These are phyloP conservation scores for Maniola hyperantus DNA, from an alignment of 2,888 invertebrate genomes.

Conservation along the genomic window DNA sequence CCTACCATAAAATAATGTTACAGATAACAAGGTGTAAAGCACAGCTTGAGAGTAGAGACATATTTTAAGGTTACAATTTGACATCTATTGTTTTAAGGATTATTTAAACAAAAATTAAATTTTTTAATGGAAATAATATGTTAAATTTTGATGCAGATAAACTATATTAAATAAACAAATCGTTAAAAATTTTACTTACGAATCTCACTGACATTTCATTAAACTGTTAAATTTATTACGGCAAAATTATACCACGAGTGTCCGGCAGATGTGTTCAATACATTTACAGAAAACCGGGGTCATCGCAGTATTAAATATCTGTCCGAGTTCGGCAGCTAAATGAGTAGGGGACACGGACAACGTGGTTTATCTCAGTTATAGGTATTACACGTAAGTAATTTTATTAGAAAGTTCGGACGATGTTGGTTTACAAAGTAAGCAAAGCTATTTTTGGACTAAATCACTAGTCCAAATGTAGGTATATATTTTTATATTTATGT, in stretches of 20 bases:
- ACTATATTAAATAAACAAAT: slow-evolving; percentile 3
- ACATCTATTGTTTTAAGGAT: too few species aligned
- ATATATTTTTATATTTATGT: background rate
- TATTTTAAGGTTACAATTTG: too few species aligned
- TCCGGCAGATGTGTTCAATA: slow-evolving; percentile 77
- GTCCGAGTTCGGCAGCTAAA: slow-evolving; percentile 79
- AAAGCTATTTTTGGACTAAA: background rate
- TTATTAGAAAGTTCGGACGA: slow-evolving; percentile 11
- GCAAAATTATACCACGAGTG: slow-evolving; percentile 53
- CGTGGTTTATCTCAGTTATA: slow-evolving; percentile 39
- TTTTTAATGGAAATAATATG: too few species aligned
- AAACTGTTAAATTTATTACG: slow-evolving; percentile 67
- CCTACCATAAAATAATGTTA: too few species aligned
- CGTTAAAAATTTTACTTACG: slow-evolving; percentile 15
- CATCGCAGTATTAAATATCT: slow-evolving; percentile 80
- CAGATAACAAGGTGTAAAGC: too few species aligned
- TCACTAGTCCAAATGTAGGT: background rate
- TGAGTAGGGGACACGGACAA: slow-evolving; percentile 71
- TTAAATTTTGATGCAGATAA: too few species aligned
- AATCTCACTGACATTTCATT: slow-evolving; percentile 34
- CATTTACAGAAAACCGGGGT: slow-evolving; percentile 71
- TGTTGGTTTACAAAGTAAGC: slow-evolving; percentile 8
- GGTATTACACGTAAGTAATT: slow-evolving; percentile 32
- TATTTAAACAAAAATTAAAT: too few species aligned
- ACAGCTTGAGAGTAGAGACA: too few species aligned